Evolutionary conservation across 2,113 vertebrate species (phyloP).

Genomic region (Mesocricetus auratus): DNA sequence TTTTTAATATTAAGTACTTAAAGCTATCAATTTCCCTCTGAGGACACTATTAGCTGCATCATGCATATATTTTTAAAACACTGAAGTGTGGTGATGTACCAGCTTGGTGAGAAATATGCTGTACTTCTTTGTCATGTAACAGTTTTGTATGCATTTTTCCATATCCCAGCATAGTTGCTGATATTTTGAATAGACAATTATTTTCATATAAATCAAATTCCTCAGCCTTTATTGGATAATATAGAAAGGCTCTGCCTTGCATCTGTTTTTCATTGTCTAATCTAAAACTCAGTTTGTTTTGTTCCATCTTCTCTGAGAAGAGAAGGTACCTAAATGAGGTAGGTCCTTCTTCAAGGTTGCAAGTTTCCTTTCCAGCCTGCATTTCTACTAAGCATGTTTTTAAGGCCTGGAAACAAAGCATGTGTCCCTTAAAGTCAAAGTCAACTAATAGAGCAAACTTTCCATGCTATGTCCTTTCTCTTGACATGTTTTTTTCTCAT

Average conservation of each 20-base stretch:
- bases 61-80: not conserved
- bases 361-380: not conserved
- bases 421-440: conserved; percentile 25
- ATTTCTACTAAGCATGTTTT: conserved; percentile 28
- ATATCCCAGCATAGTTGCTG: not conserved
- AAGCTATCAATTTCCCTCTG: conserved; percentile 62
- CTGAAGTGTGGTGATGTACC: not conserved
- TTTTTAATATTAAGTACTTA: not conserved
- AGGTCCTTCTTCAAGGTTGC: not conserved
- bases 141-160: not conserved
- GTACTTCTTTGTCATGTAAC: not conserved
- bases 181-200: not conserved
- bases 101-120: not conserved
- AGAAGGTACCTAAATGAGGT: not conserved
- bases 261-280: conserved; percentile 13
- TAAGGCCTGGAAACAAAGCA: not conserved
- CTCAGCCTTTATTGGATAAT: not conserved
- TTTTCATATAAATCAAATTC: conserved; percentile 61
- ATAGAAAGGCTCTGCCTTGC: conserved; percentile 1
- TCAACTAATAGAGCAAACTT: conserved; percentile 23
- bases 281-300: conserved; percentile 50
- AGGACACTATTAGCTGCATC: conserved; percentile 40
- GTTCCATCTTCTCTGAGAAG: conserved; percentile 32
- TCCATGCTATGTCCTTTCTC: conserved; percentile 18
- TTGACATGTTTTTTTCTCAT: conserved; percentile 68